Percentiles rank a stretch among this genome's conserved stretches.
phyloP scores from a whole-genome alignment of 1,140 invertebrate species.

The Oscheius sp. region DNA sequence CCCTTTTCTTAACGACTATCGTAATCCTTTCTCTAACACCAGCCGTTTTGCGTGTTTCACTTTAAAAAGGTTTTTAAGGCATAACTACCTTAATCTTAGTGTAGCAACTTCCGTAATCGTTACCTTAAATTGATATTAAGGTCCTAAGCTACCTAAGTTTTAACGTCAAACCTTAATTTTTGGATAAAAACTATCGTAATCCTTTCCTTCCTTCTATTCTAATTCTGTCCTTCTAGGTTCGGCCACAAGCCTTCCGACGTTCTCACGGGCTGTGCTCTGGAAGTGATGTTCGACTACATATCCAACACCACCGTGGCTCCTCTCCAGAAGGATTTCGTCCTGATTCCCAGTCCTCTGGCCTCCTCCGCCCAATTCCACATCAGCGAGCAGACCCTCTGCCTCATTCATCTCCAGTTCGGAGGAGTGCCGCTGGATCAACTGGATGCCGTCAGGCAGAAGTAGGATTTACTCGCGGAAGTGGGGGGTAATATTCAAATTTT shows the following conservation, averaged over 20 bases:
- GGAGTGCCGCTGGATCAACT: slow-evolving; percentile 75
- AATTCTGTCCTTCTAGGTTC: slow-evolving; percentile 20
- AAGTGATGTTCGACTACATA: slow-evolving; percentile 78
- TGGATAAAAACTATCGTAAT: no score
- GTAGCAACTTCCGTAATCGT: no score
- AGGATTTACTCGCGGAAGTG: slow-evolving; percentile 29
- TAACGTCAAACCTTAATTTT: no score
- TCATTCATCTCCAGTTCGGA: slow-evolving; percentile 71
- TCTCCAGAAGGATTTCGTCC: slow-evolving; percentile 78
- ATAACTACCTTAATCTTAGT: no score
- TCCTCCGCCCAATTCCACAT: slow-evolving; percentile 69
- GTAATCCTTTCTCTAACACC: no score
- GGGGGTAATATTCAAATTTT: background rate
- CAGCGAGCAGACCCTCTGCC: background rate
- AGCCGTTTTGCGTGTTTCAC: no score
- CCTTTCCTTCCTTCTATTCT: no score
- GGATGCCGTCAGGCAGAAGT: slow-evolving; percentile 67
- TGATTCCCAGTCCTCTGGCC: slow-evolving; percentile 77
- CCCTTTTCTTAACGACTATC: no score
- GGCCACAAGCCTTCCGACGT: slow-evolving; percentile 43
- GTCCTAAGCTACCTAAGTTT: no score
- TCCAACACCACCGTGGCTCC: slow-evolving; percentile 79
- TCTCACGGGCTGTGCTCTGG: slow-evolving; percentile 68
- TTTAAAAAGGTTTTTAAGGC: no score
- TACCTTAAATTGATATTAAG: no score